Base-by-base conservation (phyloP, 1,140 invertebrate species). In the Drosophila arizonae region DNA sequence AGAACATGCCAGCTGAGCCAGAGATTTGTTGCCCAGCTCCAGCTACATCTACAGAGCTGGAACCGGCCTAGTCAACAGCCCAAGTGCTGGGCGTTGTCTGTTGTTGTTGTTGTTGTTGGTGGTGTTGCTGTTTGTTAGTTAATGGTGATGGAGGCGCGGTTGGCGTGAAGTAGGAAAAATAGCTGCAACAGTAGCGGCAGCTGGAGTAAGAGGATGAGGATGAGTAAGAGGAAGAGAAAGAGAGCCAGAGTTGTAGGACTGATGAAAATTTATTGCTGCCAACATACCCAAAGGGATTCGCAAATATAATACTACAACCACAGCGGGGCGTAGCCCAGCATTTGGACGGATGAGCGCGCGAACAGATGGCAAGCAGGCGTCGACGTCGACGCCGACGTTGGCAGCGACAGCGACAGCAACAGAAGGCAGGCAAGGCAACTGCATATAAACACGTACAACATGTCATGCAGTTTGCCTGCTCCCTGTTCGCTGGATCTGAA, bases 261-360 rank as follows among this genome's bases (percentile, higher is more conserved):
- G 84, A 87, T 87, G 84, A 86, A 88, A 87, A 87, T 87, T 87
- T 87, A 87, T 87, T 87, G 84, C 84, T 75, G 79, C 69, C 67
- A 80, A 88, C 84, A 88, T 72, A 88, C 84, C 82, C 82, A 87
- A 84, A 88, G 84, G 84, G 84, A 87, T 87, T 88, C 84, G 69
- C 82, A 88, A 88, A 87, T 87, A 84, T 87, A 82, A 88, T 88
- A 80, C 84, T 72, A 84, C 64, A 79, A 76, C 73, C 70, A 69
- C 69, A 74, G 65, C 56, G 67, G 54, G 63, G 68, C 62, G 45
- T 36, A 64, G 50, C 57, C 72, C 72, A 56, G 56, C 72, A 63
- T 58, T 74, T 62, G 66, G 58, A 66, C 65, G 58, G 65, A 69
- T 69, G 66, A 74, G 66, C 66, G 66, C 63, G 69, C 69, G 62